Conservation (phyloP, 2,888 invertebrate genomes). For the Craniophora ligustri region DNA sequence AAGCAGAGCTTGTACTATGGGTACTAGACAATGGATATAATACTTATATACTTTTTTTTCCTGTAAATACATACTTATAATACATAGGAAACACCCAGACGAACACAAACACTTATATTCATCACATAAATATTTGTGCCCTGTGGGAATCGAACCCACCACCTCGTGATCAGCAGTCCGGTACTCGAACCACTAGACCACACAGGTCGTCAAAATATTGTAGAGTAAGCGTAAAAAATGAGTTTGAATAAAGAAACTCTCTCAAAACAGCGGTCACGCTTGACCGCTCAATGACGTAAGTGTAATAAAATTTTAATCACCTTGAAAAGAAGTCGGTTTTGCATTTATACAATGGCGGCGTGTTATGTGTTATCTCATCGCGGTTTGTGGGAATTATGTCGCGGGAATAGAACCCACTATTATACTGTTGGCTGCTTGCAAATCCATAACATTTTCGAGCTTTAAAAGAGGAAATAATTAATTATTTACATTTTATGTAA, state of each 20-base stretch:
- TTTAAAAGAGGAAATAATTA: slow-evolving; percentile 20
- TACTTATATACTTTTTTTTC: too few species aligned
- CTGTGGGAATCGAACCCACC: too few species aligned
- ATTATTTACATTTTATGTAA: background rate
- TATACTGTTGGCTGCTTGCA: slow-evolving; percentile 28
- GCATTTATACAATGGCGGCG: slow-evolving; percentile 40
- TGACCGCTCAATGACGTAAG: slow-evolving; percentile 36
- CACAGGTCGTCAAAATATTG: too few species aligned
- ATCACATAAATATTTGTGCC: too few species aligned
- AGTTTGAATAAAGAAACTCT: background rate
- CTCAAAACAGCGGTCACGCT: slow-evolving; percentile 1
- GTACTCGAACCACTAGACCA: too few species aligned
- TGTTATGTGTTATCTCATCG: slow-evolving; percentile 57
- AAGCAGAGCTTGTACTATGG: too few species aligned
- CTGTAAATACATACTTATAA: too few species aligned
- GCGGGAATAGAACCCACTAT: slow-evolving; percentile 57
- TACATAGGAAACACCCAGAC: too few species aligned
- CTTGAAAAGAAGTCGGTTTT: slow-evolving; percentile 50
- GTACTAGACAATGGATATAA: too few species aligned
- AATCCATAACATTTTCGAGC: slow-evolving; percentile 44
- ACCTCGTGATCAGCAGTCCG: too few species aligned
- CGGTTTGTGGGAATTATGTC: slow-evolving; percentile 54
- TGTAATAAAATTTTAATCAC: slow-evolving; percentile 46
- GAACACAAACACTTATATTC: too few species aligned
- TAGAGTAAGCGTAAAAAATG: too few species aligned